Percentiles rank a stretch among this genome's conserved stretches.
Evolutionary conservation across 1,140 invertebrate species (phyloP).

Genomic region (Calosoma granatense): DNA sequence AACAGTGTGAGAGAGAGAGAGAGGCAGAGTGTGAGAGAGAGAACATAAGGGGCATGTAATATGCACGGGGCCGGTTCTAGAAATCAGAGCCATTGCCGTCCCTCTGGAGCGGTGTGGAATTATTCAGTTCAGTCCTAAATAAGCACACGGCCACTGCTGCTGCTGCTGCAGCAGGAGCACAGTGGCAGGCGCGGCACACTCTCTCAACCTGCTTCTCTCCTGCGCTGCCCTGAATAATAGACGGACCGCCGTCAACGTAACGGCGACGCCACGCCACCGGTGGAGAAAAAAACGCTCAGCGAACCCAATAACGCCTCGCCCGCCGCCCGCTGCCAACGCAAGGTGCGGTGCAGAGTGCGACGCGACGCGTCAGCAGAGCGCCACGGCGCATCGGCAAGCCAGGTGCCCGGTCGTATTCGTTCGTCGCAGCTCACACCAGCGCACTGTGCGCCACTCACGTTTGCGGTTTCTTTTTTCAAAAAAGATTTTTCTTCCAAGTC

Average conservation of each 20-base stretch:
- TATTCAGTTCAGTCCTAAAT: background rate
- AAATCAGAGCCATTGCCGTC: background rate
- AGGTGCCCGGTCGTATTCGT: background rate
- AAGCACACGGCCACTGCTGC: background rate
- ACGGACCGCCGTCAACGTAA: background rate
- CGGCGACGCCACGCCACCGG: background rate
- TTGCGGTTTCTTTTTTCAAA: slow-evolving; percentile 13
- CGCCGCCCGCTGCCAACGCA: background rate
- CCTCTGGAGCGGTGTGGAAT: background rate
- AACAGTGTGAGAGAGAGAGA: background rate
- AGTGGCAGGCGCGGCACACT: no score
- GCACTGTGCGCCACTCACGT: slow-evolving; percentile 1
- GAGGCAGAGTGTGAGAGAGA: no score
- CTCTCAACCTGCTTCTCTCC: no score
- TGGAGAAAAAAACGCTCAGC: no score
- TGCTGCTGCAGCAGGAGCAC: background rate
- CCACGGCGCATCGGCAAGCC: background rate
- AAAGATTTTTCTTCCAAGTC: slow-evolving; percentile 12
- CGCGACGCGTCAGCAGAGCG: no score
- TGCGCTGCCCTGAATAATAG: background rate
- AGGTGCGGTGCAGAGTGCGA: background rate
- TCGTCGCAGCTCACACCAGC: background rate
- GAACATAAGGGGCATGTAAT: background rate
- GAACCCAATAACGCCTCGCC: background rate
- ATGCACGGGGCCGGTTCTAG: background rate